Evolutionary conservation across 2,113 vertebrate genomes (phyloP), one percentile per base, ranked within the genome.

Genomic region (Sebastes fasciatus): DNA sequence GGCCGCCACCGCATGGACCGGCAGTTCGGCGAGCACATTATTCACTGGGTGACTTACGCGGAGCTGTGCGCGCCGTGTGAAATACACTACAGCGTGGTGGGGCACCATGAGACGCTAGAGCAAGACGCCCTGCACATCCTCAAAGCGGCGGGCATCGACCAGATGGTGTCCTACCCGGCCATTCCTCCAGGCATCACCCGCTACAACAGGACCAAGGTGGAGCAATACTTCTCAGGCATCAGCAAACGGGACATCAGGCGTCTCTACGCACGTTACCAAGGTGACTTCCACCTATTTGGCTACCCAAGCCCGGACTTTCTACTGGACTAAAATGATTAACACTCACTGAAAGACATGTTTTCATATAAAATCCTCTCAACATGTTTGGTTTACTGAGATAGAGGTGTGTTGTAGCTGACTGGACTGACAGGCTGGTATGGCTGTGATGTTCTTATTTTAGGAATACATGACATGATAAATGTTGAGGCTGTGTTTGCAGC

Each of bases 41-140:
- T 99, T 84, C 98, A 99, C 87, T 99, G 98, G 98, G 94, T 97
- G 79, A 99, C 97, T 0, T 99, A 98, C 0, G 95, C 96, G 0
- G 97, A 99, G 77, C 93, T 99, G n/a, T 99, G 98, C 0, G 98
- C 98, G 0, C 98, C 98, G 0, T 99, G 98, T 8, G 96, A 98
- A 83, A 98, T 99, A 72, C 77, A 88, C 0, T 99, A 99, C 80
- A 97, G 94, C 4, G 95, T 96, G 42, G 95, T 99, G 0, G 98
- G 98, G 19, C 98, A 99, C 93, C 98, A 99, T 0, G 98, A 99
- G 93, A 99, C 97, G 0, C 95, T 99, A 88, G 97, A 98, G 90
- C 93, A 94, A 0, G 98, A 99, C 7, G 98, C 97, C 2, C 96
- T 97, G 0, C 95, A 97, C 86, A 99, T 99, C 91, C 88, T 99